These are phyloP conservation scores for Cariama cristata DNA, from an alignment of 2,113 vertebrate genomes.

Conservation along the genomic window DNA sequence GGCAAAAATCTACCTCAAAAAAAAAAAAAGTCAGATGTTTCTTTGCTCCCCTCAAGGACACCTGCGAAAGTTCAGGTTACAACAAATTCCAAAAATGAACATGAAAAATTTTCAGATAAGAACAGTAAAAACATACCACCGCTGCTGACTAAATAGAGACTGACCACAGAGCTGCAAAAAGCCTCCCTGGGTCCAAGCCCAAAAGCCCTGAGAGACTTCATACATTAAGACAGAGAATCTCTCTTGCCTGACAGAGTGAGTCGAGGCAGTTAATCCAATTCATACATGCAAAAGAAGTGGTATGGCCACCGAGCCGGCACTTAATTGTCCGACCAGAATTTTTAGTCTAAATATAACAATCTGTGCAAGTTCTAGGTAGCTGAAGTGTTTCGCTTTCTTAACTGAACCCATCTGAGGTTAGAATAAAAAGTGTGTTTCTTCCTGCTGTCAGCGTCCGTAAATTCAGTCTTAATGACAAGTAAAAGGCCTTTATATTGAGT, in stretches of 20 bases:
- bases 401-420: background rate
- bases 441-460: background rate
- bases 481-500: background rate
- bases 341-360: background rate
- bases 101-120: background rate
- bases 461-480: background rate
- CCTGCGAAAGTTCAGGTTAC: background rate
- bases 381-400: background rate
- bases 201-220: background rate
- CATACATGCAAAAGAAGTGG: background rate
- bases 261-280: background rate
- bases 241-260: background rate
- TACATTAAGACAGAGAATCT: background rate
- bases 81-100: slow-evolving; percentile 19
- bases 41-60: background rate
- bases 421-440: background rate
- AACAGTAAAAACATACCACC: slow-evolving; percentile 5
- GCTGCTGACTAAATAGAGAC: background rate
- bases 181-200: background rate
- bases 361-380: background rate
- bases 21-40: background rate
- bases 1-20: background rate
- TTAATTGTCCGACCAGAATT: slow-evolving; percentile 31
- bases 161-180: background rate
- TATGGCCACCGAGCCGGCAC: background rate